Conservation (phyloP, 64 coral and sea anemone species). For the Montipora capricornis region DNA sequence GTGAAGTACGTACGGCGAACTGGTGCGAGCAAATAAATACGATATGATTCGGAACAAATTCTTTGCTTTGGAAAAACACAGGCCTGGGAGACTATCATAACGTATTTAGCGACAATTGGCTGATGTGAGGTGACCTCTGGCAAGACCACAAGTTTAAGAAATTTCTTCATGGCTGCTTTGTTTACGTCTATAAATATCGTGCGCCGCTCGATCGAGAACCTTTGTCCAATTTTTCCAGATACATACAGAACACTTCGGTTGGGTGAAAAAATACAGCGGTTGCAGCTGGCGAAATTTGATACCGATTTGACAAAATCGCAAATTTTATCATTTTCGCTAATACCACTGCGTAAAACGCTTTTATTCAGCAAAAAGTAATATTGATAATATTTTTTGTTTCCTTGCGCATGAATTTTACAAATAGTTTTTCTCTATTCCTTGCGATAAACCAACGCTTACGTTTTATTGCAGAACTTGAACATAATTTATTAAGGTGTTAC, state of each 20-base stretch:
- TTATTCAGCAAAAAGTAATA: background rate
- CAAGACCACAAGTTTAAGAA: background rate
- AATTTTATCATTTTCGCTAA: background rate
- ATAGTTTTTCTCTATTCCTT: background rate
- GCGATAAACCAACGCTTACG: background rate
- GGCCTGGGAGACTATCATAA: background rate
- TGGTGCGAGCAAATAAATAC: background rate
- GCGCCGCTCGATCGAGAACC: no score
- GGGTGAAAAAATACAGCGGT: background rate
- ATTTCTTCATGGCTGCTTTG: background rate
- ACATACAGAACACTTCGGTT: no score
- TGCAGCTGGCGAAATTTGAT: conserved; percentile 4
- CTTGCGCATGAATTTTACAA: background rate
- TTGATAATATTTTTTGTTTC: background rate
- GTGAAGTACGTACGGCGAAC: background rate
- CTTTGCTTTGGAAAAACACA: background rate
- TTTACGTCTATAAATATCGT: no score
- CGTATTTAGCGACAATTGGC: background rate
- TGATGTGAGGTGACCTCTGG: background rate
- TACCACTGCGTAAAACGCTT: no score
- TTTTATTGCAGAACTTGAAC: no score
- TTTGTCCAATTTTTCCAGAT: background rate
- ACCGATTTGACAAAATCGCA: background rate
- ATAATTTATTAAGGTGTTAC: no score
- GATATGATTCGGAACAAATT: conserved; percentile 6